Evolutionary conservation across 1,140 invertebrate genomes (phyloP).

Genomic region (Nomia melanderi): DNA sequence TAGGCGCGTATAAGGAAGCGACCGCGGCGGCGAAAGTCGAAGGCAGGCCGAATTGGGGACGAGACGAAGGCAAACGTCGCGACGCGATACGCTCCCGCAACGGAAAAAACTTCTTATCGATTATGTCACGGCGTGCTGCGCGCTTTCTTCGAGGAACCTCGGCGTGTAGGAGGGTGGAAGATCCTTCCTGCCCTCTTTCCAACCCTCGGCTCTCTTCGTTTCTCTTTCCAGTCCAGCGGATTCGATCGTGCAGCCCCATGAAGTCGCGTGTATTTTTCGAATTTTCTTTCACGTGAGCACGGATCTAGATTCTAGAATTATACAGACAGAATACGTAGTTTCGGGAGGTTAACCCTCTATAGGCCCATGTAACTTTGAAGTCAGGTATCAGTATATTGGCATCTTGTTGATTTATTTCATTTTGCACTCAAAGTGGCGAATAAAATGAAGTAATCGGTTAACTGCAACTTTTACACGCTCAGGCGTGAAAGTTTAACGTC

Average conservation of each 20-base stretch:
- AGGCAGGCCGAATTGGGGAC: background rate
- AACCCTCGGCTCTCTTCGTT: conserved; percentile 20
- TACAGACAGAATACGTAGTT: no score
- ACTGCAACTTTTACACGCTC: no score
- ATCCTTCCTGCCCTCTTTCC: conserved; percentile 10
- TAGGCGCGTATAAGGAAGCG: background rate
- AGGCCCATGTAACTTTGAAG: no score
- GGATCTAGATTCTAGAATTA: conserved; percentile 43
- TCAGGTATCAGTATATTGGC: no score
- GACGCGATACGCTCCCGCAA: background rate
- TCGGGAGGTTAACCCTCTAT: no score
- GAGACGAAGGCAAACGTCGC: background rate
- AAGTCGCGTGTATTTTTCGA: conserved; percentile 23
- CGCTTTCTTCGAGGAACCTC: conserved; percentile 43
- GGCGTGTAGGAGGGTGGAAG: conserved; percentile 14
- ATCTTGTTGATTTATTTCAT: no score
- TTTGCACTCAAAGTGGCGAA: no score
- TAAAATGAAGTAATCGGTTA: no score
- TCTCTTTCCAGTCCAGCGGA: conserved; percentile 29
- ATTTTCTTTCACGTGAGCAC: conserved; percentile 12
- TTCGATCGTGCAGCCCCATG: background rate
- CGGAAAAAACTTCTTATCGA: conserved; percentile 53
- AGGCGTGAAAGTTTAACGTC: no score
- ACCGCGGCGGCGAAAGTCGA: background rate
- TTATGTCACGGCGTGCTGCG: conserved; percentile 46